Base-by-base conservation (phyloP, 2,888 invertebrate genomes). In the Harpalus rubripes region DNA sequence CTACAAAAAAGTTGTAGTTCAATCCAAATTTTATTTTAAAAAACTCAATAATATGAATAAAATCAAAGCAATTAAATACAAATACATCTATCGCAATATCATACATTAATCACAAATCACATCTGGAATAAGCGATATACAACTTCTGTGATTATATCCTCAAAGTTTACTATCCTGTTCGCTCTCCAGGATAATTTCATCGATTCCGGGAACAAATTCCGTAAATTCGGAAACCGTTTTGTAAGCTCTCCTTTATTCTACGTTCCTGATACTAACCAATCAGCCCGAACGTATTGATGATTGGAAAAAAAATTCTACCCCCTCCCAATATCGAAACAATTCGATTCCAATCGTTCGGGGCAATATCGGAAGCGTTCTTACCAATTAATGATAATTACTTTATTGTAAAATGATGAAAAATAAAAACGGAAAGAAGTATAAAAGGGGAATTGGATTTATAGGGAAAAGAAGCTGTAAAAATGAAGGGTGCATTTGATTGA, bases 221-320 rank as follows among this genome's bases (percentile, higher is more conserved):
- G 59, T 39, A 83, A 83, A 61, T 83, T 83, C 83, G 83, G 83
- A 83, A 83, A 83, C 72, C 72, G 44, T 59, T 63, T 22, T 72
- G 41, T 41, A 12, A 83, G 59, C 61, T 61, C 39, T 59, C 65
- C 44, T 7, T 52, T 7, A 83, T 74, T 18, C 83, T 83, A 22
- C 32, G 22, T 18, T 26, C 83, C 83, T 83, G 74, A 76, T 83
- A 76, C 76, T 18, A 83, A 74, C 83, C 83, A 83, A 83, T 83
- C 83, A 83, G 72, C 32, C 74, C 83, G 83, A 83, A 83, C 83
- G 83, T 74, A 83, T 83, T 76, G 83, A 56, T 74, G 74, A 83
- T 83, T 56, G 83, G 76, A 83, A 83, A 83, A 72, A 83, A 83
- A 83, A 58, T 59, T 22, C 18, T 32, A 22, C 59, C 44, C 39